Evolutionary conservation across 2,888 invertebrate genomes (phyloP), one percentile per base, ranked within the genome.

Genomic region (Drosophila hamatofila): DNA sequence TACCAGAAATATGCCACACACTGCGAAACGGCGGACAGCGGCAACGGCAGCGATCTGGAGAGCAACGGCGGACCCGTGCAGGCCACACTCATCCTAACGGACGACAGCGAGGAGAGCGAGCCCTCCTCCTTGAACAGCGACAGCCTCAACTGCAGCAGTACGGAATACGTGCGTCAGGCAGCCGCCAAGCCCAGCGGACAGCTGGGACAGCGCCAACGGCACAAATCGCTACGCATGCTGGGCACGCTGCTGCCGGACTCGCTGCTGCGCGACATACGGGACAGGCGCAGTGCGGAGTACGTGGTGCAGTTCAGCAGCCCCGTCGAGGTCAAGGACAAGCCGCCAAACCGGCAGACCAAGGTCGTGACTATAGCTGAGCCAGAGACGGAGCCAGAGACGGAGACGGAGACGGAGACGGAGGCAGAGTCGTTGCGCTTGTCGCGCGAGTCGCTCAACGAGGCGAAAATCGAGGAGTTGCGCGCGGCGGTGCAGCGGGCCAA

Each of bases 21-120:
- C 6, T 96, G 92, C 79, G 97, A 97, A 89, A 96, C 96, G 1
- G 92, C 97, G 75, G 97, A 97, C 93, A 97, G 97, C 70, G 97
- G 97, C 54, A 97, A 97, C 51, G 96, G 97, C 93, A 97, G 97
- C 91, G 97, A 97, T 92, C 94, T 97, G 85, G 97, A 97, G 74
- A 92, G 91, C 66, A 84, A 83, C 59, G 49, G 83, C 21, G 57
- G 74, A 1, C 80, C 89, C 21, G 72, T 62, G 8, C 88, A 72
- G 61, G 72, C 83, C 18, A 48, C 67, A 16, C 70, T 72, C 30
- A 42, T 65, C 7, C 66, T 82, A n/a, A 80, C 64, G 44, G 83
- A 86, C 25, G 95, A 95, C 90, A 96, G 95, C 87, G 95, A 94
- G 83, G 94, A 93, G 72, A 93, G 93, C 72, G 96, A 96, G 87